phyloP scores from a whole-genome alignment of 2,113 vertebrate species.

The Lathamus discolor region DNA sequence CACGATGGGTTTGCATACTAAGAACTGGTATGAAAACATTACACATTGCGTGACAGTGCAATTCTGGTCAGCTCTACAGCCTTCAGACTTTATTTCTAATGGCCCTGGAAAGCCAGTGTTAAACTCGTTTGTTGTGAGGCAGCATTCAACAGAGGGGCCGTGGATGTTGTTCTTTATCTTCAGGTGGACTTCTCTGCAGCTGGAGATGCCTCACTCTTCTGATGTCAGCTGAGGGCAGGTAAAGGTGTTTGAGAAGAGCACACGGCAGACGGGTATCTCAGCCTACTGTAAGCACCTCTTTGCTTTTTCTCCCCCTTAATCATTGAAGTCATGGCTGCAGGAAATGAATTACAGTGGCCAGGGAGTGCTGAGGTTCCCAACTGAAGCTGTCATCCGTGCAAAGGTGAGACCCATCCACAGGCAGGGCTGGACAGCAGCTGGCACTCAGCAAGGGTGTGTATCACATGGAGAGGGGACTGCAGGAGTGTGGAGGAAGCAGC shows the following conservation, averaged over 20 bases:
- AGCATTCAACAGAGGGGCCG: background rate
- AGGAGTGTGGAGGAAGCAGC: background rate
- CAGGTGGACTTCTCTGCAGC: background rate
- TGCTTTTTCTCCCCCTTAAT: background rate
- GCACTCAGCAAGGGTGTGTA: rapidly evolving
- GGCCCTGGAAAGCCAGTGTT: background rate
- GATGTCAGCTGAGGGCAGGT: background rate
- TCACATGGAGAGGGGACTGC: background rate
- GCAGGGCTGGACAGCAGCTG: background rate
- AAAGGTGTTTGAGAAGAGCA: background rate
- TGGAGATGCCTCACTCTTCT: background rate
- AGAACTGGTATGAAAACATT: background rate
- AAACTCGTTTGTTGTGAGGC: background rate
- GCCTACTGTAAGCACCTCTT: no score
- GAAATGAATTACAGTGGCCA: background rate
- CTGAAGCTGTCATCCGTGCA: background rate
- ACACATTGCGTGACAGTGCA: background rate
- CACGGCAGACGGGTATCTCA: background rate
- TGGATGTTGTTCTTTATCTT: background rate
- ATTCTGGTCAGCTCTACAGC: background rate
- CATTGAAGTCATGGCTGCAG: background rate
- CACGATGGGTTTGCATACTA: background rate
- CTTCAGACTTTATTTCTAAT: background rate
- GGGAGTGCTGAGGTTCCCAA: background rate
- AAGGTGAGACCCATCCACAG: background rate